Percentiles rank a stretch among this genome's conserved stretches.
Evolutionary conservation across 2,797 vertebrate genomes (phyloP).

Genomic region (Lepidocolaptes lacrymiger): DNA sequence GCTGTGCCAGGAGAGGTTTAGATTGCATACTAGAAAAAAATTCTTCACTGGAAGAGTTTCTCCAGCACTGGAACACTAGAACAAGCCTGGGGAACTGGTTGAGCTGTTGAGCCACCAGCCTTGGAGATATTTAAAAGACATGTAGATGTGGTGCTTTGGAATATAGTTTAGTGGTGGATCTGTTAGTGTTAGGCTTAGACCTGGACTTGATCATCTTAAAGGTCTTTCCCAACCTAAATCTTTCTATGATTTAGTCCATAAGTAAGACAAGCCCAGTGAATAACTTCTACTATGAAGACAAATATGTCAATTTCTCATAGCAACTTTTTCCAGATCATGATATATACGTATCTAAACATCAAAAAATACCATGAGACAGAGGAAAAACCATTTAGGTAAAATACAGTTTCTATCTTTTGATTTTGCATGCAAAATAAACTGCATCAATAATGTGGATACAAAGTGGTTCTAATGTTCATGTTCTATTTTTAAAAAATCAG

Average conservation of each 20-base stretch:
- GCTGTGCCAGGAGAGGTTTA: background rate
- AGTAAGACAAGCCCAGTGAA: background rate
- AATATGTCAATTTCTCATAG: background rate
- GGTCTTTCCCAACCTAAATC: background rate
- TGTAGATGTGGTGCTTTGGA: background rate
- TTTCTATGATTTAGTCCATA: background rate
- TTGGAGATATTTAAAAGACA: background rate
- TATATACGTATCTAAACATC: background rate
- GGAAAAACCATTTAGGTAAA: background rate
- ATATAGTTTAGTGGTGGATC: background rate
- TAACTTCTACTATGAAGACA: background rate
- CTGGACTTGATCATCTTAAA: background rate
- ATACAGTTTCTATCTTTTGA: background rate
- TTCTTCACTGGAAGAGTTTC: background rate
- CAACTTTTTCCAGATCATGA: background rate
- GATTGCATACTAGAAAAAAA: background rate
- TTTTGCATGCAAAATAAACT: background rate
- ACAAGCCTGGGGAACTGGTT: background rate
- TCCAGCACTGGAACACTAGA: background rate
- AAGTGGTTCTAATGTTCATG: accelerated
- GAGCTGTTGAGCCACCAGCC: background rate
- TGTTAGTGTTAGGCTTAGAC: background rate
- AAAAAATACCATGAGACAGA: background rate
- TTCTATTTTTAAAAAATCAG: background rate
- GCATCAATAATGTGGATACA: background rate